Evolutionary conservation across 2,888 invertebrate species (phyloP).

Genomic region (Spilarctia lutea): DNA sequence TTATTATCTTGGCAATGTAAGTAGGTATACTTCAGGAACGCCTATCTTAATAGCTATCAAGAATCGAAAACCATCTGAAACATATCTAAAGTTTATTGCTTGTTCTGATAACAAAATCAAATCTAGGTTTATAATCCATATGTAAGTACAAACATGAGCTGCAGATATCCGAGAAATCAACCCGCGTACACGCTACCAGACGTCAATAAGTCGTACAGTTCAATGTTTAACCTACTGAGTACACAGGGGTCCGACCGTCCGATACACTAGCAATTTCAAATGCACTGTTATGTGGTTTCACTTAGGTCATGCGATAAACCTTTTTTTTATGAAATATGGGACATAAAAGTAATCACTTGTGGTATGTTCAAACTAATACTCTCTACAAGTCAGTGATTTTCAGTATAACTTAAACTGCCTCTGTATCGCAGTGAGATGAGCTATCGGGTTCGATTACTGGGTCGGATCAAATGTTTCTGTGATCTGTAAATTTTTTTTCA

Average conservation of each 20-base stretch:
- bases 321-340: neutral
- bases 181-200: neutral
- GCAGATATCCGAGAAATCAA: neutral
- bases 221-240: conserved; percentile 13
- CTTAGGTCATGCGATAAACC: neutral
- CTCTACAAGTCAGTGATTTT: too few relatives aligned
- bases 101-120: neutral
- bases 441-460: too few relatives aligned
- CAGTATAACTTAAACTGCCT: neutral
- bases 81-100: neutral
- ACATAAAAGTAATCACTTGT: too few relatives aligned
- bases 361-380: too few relatives aligned
- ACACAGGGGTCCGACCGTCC: neutral
- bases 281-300: neutral
- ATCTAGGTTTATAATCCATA: neutral
- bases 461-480: too few relatives aligned
- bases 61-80: too few relatives aligned
- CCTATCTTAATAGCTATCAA: too few relatives aligned
- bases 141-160: neutral
- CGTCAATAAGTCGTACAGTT: conserved; percentile 12
- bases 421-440: too few relatives aligned
- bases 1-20: too few relatives aligned
- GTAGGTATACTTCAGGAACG: too few relatives aligned
- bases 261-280: neutral
- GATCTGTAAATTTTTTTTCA: too few relatives aligned